Evolutionary conservation across 2,113 vertebrate species (phyloP).

Genomic region (Polypterus bichir): DNA sequence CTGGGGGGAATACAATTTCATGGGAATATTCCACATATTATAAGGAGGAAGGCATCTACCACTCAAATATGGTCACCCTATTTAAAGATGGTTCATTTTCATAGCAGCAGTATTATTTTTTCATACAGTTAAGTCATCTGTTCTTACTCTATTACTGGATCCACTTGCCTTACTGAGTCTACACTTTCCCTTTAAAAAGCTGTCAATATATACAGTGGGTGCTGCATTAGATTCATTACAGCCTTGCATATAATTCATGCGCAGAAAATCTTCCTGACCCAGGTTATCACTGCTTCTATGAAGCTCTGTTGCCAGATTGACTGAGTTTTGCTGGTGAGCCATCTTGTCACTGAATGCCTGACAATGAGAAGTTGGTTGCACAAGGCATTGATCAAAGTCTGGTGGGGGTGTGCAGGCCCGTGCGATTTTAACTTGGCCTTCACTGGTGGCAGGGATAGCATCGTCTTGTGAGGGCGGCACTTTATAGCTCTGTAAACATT

Average conservation of each 20-base stretch:
- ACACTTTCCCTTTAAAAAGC: slow-evolving; percentile 63
- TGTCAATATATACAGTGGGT: slow-evolving; percentile 28
- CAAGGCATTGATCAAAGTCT: slow-evolving; percentile 75
- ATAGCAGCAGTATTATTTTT: neutral
- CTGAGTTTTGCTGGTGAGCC: slow-evolving; percentile 81
- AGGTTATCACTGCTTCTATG: slow-evolving; percentile 51
- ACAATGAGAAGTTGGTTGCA: slow-evolving; percentile 41
- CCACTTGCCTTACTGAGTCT: slow-evolving; percentile 76
- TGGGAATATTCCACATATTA: no score
- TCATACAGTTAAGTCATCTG: slow-evolving; percentile 79
- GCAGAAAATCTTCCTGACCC: slow-evolving; percentile 54
- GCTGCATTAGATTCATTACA: slow-evolving; percentile 37
- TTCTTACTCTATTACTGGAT: slow-evolving; percentile 67
- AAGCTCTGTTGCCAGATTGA: slow-evolving; percentile 69
- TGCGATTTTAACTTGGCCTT: slow-evolving; percentile 22
- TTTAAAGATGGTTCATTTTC: no score
- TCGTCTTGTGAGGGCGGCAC: slow-evolving; percentile 20
- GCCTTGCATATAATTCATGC: slow-evolving; percentile 54
- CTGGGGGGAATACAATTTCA: no score
- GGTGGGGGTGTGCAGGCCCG: slow-evolving; percentile 71
- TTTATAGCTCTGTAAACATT: slow-evolving; percentile 23
- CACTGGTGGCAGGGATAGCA: slow-evolving; percentile 20
- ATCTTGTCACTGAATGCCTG: slow-evolving; percentile 70
- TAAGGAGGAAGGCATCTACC: no score
- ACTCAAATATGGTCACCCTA: no score